These are phyloP conservation scores for Neopelma chrysocephalum DNA, from an alignment of 2,797 vertebrate genomes.

Conservation along the genomic window DNA sequence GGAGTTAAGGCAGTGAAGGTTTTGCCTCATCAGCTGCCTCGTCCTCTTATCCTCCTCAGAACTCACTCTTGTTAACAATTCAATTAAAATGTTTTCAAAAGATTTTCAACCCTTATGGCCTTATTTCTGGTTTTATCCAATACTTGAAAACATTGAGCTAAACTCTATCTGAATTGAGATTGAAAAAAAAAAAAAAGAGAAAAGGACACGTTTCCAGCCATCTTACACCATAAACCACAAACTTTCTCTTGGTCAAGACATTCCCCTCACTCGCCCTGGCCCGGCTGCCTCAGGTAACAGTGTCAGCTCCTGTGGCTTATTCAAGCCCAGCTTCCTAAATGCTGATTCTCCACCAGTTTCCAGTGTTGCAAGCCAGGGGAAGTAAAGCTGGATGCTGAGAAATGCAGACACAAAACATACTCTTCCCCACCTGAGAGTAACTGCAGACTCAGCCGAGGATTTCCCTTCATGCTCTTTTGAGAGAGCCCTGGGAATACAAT, in stretches of 20 bases:
- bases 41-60: background rate
- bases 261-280: background rate
- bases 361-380: background rate
- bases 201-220: background rate
- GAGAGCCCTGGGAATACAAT: background rate
- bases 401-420: background rate
- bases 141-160: background rate
- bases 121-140: background rate
- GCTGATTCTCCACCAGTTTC: background rate
- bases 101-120: background rate
- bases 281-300: background rate
- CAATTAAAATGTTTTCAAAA: background rate
- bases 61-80: accelerated
- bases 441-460: background rate
- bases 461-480: background rate
- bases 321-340: background rate
- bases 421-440: background rate
- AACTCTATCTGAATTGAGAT: background rate
- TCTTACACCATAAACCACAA: background rate
- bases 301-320: background rate
- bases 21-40: background rate
- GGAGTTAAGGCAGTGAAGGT: background rate
- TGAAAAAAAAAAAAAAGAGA: background rate
- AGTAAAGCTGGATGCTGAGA: background rate
- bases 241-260: background rate